Base-by-base conservation (phyloP, 2,797 vertebrate genomes). In the Amphiprion clarkii region DNA sequence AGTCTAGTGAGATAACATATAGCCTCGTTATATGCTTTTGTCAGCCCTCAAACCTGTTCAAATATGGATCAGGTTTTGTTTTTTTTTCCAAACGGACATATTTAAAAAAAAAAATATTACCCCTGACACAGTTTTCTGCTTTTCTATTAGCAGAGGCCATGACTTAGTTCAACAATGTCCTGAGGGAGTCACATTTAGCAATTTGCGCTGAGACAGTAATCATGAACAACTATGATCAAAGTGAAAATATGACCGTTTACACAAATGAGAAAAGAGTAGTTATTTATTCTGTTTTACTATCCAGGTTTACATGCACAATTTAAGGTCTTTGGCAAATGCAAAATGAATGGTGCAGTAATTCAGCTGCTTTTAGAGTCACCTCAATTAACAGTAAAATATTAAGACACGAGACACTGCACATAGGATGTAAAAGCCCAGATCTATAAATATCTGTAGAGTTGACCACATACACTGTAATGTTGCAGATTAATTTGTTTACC, bases 21-120 rank as follows among this genome's bases (percentile, higher is more conserved):
- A 29, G 67, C 6, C 62, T 9, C 46, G 62, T 69, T 69, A 67
- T 54, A 75, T 55, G 58, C 21, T n/a, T 12, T 36, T 65, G 63
- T 72, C 42, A 61, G 73, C 39, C 49, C 46, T 70, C 29, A 64
- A 64, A 76, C 78, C 53, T 68, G 7, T 63, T 75, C 36, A 82
- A 74, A 74, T 76, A 48, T 33, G 6, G 17, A 75, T 81, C 44
- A 48, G 8, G 36, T 79, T 67, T 69, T n/a, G n/a, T n/a, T 49
- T 46, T 46, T 46, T 46, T 46, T 55, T 11, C 4, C 56, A 81
- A 79, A 79, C 71, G 17, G 68, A 68, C 27, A 17, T 67, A 74
- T 83, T 80, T 91, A 39, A 81, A 74, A 84, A 55, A 84, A 81
- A 69, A 19, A 46, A 33, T 8, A 74, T 58, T 69, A 76, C 81